Conservation (phyloP, 2,113 vertebrate species). For the Euleptes europaea region DNA sequence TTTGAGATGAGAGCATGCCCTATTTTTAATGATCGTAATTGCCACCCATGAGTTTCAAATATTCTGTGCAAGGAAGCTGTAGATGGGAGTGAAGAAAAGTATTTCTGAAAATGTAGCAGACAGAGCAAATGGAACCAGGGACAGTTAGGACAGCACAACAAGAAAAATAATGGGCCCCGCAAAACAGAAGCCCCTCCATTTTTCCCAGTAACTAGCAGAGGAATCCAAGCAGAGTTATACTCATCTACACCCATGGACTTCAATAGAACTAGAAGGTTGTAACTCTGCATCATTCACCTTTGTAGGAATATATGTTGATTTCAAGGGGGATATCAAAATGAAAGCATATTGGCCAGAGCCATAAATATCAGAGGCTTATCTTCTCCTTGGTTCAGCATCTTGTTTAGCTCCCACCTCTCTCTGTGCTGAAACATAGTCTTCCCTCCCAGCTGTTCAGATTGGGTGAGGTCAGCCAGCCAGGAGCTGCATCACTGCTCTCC, state of each 20-base stretch:
- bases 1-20: not conserved
- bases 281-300: not conserved
- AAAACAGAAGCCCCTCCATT: no score
- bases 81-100: not conserved
- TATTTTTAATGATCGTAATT: not conserved
- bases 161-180: no score
- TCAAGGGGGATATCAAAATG: not conserved
- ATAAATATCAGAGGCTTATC: not conserved
- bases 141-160: no score
- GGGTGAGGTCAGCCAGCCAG: not conserved
- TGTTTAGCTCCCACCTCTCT: not conserved
- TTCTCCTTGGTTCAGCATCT: not conserved
- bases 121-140: not conserved
- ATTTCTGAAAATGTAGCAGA: not conserved
- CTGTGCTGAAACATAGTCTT: not conserved
- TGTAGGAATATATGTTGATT: not conserved
- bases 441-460: not conserved
- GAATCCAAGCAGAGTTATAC: no score
- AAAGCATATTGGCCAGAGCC: not conserved
- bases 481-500: not conserved
- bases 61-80: not conserved
- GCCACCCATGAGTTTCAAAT: not conserved
- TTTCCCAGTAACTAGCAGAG: no score
- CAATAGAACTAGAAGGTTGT: no score
- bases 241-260: no score